A percentile compares a stretch with the other conserved stretches of the same genome.
phyloP scores from a whole-genome alignment of 2,888 invertebrate species.

The Drosophila pseudotalamancana region DNA sequence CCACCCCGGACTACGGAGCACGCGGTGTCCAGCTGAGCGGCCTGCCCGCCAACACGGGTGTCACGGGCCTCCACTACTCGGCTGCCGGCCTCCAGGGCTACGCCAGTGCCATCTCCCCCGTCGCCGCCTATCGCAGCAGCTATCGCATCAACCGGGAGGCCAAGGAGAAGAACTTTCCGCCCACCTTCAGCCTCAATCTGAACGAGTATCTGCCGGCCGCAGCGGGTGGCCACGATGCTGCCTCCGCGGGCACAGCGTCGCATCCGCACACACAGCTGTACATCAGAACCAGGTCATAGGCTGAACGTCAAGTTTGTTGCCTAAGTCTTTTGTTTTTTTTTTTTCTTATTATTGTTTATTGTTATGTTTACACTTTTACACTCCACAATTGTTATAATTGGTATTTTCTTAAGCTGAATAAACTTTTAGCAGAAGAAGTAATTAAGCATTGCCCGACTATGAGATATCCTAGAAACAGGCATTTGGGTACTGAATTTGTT shows the following conservation, averaged over 20 bases:
- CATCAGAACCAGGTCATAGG: conserved; percentile 63
- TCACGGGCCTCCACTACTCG: conserved; percentile 56
- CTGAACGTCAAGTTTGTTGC: conserved; percentile 30
- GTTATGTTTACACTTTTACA: background rate
- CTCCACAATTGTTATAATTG: conserved; percentile 5
- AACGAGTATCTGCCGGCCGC: conserved; percentile 81
- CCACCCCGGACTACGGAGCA: conserved; percentile 53
- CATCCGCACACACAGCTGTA: conserved; percentile 48
- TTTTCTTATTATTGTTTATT: background rate
- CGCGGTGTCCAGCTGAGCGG: conserved; percentile 59
- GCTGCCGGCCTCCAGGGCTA: conserved; percentile 69
- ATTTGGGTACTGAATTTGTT: no score
- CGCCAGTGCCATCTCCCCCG: conserved; percentile 48
- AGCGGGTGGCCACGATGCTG: conserved; percentile 44
- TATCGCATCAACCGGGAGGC: conserved; percentile 82
- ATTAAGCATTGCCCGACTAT: no score
- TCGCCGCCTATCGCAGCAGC: conserved; percentile 65
- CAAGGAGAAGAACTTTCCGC: conserved; percentile 70
- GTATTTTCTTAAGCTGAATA: conserved; percentile 1
- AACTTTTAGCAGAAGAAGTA: background rate
- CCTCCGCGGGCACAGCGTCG: conserved; percentile 10
- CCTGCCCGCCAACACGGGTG: conserved; percentile 43
- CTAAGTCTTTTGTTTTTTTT: conserved; percentile 42
- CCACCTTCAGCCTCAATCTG: conserved; percentile 76
- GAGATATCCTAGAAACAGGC: no score